phyloP scores from a whole-genome alignment of 2,888 invertebrate species.

The Nudaria mundana region DNA sequence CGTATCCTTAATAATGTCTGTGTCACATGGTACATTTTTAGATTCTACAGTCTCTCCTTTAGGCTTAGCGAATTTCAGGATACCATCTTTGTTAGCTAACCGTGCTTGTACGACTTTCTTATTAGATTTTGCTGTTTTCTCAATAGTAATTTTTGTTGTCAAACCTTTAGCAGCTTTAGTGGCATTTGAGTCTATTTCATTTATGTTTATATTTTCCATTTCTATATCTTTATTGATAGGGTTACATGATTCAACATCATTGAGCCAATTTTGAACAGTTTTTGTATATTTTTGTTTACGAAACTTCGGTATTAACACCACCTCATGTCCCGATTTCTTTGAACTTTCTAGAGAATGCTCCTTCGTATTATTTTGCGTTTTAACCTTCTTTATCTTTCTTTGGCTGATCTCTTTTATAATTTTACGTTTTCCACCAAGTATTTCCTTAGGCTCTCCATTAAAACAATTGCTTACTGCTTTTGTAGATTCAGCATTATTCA shows the following conservation, averaged over 20 bases:
- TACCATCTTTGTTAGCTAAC: constrained; percentile 59
- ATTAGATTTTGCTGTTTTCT: constrained; percentile 16
- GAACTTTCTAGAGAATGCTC: background rate
- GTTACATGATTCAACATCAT: constrained; percentile 36
- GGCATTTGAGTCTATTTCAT: background rate
- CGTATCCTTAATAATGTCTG: constrained; percentile 20
- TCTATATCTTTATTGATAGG: constrained; percentile 6
- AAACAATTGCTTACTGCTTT: background rate
- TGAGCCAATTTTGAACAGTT: constrained; percentile 59
- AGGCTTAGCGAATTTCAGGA: constrained; percentile 65
- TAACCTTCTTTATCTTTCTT: constrained; percentile 9
- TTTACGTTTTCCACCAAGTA: constrained; percentile 12
- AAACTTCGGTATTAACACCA: constrained; percentile 17
- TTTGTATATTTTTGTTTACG: constrained; percentile 56
- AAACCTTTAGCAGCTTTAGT: background rate
- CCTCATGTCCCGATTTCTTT: background rate
- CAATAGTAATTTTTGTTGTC: constrained; percentile 9
- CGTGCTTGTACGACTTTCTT: constrained; percentile 57
- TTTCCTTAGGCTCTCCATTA: background rate
- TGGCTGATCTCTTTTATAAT: background rate
- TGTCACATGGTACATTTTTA: constrained; percentile 2
- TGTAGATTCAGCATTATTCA: background rate
- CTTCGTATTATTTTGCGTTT: background rate
- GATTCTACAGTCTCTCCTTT: constrained; percentile 14
- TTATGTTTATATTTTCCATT: background rate